Evolutionary conservation across 1,140 invertebrate species (phyloP), one percentile per base, ranked within the genome.

Genomic region (Drosophila ohnishii): DNA sequence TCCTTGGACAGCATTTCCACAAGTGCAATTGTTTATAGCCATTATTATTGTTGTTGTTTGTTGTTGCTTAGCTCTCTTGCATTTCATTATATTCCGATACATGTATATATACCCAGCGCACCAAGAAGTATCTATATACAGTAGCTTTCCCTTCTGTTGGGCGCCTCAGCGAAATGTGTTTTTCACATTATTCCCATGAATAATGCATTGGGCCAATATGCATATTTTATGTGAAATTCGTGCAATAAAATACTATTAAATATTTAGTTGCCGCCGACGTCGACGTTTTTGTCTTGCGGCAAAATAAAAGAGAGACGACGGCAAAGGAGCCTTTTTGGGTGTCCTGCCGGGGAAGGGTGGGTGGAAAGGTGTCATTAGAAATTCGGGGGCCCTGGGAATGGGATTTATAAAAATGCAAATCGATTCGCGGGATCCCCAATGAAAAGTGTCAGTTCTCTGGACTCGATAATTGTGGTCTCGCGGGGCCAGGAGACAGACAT

Each of bases 181-280:
- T 87, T 87, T 83, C 84, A 89, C 84, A 88, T 88, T 88, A 88
- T 89, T 88, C 79, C 75, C 84, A 88, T 88, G 84, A 88, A 88
- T 88, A 88, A 88, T 88, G 80, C 84, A 88, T 88, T 81, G 56
- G 70, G 85, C 85, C 87, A 88, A 88, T 89, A 88, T 88, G 84
- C 84, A 88, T 90, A 88, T 88, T 88, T 88, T 88, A 88, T 88
- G 80, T 89, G 84, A 89, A 88, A 81, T 90, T 89, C 86, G 86
- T 90, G 81, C 85, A 89, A 89, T 89, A 90, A 89, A 89, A 89
- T 89, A 89, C 86, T 90, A 90, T 90, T 90, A 90, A 90, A 89
- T 90, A 90, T 89, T 89, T 90, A 89, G 86, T 90, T 90, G 69
- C 53, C 74, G 62, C 72, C 72, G 58, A 30, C 64, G 47, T 78